These are phyloP conservation scores for Gymnodraco acuticeps DNA, from an alignment of 2,797 vertebrate genomes.

Conservation along the genomic window DNA sequence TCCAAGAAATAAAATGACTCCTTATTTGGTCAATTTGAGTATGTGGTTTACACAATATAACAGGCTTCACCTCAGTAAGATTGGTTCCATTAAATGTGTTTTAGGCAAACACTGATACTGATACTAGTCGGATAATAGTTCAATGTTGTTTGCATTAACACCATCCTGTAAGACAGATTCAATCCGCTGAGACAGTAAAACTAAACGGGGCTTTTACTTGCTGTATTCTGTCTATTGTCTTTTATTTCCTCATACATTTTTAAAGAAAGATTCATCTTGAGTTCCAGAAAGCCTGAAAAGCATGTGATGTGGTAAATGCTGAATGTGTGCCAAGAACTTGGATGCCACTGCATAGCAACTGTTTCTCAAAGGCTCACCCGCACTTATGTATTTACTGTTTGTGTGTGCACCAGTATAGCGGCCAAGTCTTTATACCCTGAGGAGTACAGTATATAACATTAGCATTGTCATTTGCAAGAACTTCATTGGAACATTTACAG, in stretches of 20 bases:
- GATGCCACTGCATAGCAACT: constrained; percentile 28
- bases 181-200: constrained; percentile 1
- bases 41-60: constrained; percentile 11
- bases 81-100: neutral
- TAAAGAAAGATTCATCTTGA: constrained; percentile 9
- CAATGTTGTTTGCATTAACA: neutral
- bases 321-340: constrained; percentile 15
- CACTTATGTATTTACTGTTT: constrained; percentile 15
- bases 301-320: constrained; percentile 12
- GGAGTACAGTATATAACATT: neutral
- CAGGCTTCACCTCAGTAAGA: neutral
- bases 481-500: constrained; percentile 1
- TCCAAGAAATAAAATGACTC: neutral
- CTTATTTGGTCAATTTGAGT: constrained; percentile 6
- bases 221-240: neutral
- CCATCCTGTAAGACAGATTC: neutral
- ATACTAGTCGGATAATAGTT: too few species aligned
- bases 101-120: too few species aligned
- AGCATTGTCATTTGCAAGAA: neutral
- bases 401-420: neutral
- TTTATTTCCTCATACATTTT: neutral
- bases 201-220: neutral
- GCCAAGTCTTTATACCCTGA: constrained; percentile 14
- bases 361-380: constrained; percentile 37
- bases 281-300: constrained; percentile 22